Evolutionary conservation across 1,140 invertebrate genomes (phyloP), one percentile per base, ranked within the genome.

Genomic region (Zaprionus taronus): DNA sequence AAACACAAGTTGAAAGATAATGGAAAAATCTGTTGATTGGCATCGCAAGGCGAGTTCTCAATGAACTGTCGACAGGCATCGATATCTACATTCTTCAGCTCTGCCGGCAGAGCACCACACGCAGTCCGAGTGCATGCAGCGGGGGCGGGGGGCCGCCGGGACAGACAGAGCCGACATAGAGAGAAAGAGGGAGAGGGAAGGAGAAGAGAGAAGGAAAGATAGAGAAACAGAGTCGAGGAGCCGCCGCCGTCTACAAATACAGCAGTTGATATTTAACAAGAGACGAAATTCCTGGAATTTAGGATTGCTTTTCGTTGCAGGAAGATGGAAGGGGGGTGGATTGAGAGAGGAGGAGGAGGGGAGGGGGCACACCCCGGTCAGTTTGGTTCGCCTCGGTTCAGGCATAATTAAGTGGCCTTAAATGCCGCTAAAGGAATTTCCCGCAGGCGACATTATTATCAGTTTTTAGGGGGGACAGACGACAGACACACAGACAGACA

Each of bases 351-450:
- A 20, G 20, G 20, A 20, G 20, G 20, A 20, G 68, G 28, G 7
- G 14, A 57, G 31, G 28, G 53, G 55, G 44, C 31, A 47, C 41
- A 47, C 44, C 55, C 65, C 44, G 65, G 65, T 24, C 65, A 58
- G 65, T 49, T 67, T n/a, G 28, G 36, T 62, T 47, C 28, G 31
- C 51, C 53, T 79, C 51, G 38, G 55, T 58, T 70, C 51, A 74
- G 72, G 78, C 85, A 90, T 90, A 90, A 90, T 90, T 90, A 90
- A 90, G 85, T 90, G 85, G 85, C 86, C 85, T 72, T 80, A 90
- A 90, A 90, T 90, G 85, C 85, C 85, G 86, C 85, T 84, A 82
- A 90, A 90, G 85, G 85, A 90, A 90, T 90, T 89, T 90, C 85
- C 79, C 82, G 76, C 79, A 90, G 85, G 85, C 85, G 85, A 90